phyloP scores from a whole-genome alignment of 2,797 vertebrate species.

The Lepus oiostolus region DNA sequence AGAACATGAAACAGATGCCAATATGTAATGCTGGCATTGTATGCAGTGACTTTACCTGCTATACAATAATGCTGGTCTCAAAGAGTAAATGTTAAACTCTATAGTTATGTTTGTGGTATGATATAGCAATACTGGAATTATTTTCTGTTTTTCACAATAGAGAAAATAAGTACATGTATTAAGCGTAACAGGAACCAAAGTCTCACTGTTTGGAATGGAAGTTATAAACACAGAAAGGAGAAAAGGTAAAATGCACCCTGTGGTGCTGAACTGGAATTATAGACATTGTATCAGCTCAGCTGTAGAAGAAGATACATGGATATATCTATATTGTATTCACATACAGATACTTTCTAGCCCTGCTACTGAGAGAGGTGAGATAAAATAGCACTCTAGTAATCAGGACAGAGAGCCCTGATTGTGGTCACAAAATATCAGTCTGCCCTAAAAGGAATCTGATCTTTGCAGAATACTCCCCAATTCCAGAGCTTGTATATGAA shows the following conservation, averaged over 20 bases:
- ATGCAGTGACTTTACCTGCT: no score
- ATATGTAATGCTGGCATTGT: no score
- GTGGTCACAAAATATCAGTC: neutral
- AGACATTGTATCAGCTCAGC: neutral
- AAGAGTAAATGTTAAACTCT: neutral
- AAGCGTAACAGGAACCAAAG: neutral
- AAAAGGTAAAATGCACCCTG: neutral
- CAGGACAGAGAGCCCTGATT: neutral
- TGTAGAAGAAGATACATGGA: neutral
- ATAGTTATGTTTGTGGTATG: neutral
- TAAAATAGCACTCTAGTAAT: neutral
- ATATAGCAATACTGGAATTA: neutral
- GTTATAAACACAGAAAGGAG: neutral
- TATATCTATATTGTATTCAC: neutral
- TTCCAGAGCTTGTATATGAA: neutral
- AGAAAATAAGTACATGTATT: neutral
- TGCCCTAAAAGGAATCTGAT: neutral
- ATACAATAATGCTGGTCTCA: no score
- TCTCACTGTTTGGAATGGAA: neutral
- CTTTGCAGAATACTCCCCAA: neutral
- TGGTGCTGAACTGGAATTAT: neutral
- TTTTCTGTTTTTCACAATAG: neutral
- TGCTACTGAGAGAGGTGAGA: neutral
- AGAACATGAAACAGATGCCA: no score
- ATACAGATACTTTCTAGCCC: neutral